Conservation (phyloP, 2,797 vertebrate genomes). For the Monodelphis domestica region DNA sequence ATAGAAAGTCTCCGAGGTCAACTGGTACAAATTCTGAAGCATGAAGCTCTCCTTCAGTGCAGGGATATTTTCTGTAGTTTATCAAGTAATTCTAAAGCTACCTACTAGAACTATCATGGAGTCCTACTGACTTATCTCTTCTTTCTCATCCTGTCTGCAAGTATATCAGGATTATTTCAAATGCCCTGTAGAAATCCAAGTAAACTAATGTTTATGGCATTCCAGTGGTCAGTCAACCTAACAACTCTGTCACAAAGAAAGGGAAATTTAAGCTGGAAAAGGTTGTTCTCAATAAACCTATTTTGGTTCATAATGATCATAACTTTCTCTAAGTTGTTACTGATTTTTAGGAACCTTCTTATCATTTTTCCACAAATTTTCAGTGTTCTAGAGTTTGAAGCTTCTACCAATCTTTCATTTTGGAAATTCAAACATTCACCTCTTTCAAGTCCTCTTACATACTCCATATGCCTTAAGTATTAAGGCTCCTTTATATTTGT, state of each 20-base stretch:
- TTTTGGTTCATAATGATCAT: background rate
- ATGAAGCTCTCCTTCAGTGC: background rate
- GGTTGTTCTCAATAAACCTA: background rate
- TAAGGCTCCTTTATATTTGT: too few relatives aligned
- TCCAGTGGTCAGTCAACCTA: background rate
- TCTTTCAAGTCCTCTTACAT: too few relatives aligned
- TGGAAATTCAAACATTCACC: too few relatives aligned
- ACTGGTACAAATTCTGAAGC: background rate
- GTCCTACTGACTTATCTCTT: background rate
- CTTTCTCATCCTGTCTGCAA: background rate
- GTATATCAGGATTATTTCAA: background rate
- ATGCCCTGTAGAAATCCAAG: background rate
- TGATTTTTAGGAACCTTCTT: background rate
- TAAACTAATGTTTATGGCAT: background rate
- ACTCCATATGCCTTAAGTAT: too few relatives aligned
- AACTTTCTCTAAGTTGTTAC: background rate
- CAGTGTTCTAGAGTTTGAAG: too few relatives aligned
- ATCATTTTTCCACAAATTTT: too few relatives aligned
- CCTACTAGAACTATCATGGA: background rate
- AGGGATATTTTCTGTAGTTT: background rate
- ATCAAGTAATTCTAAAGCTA: background rate
- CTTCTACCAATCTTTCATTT: too few relatives aligned
- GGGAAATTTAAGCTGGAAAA: background rate
- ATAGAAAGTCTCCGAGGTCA: background rate
- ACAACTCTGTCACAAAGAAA: background rate